These are phyloP conservation scores for Paraplagusia blochii DNA, from an alignment of 2,113 vertebrate genomes.

Conservation along the genomic window DNA sequence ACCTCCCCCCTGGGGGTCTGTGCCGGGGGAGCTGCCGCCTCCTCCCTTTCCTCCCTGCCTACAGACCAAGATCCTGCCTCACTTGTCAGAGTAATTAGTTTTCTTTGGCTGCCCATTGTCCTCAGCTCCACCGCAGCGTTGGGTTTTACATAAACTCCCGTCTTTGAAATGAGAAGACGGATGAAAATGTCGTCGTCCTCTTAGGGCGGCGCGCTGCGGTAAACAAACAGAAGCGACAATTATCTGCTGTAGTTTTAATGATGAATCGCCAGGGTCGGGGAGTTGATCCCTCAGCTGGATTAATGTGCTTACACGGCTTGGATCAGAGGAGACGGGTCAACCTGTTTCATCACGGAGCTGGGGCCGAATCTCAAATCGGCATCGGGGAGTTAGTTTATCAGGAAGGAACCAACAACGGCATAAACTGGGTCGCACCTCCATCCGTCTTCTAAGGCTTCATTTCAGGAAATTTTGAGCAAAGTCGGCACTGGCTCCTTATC, in stretches of 20 bases:
- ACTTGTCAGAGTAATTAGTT: slow-evolving; percentile 70
- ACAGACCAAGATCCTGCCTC: slow-evolving; percentile 53
- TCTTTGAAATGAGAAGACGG: too few relatives aligned
- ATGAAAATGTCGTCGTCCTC: too few relatives aligned
- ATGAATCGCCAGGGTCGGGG: slow-evolving; percentile 22
- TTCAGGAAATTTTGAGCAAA: too few relatives aligned
- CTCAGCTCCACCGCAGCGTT: slow-evolving; percentile 37
- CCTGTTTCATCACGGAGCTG: too few relatives aligned
- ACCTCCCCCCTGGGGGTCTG: slow-evolving; percentile 56
- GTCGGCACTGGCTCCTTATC: too few relatives aligned
- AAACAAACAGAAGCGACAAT: slow-evolving; percentile 50
- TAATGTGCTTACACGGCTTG: slow-evolving; percentile 17
- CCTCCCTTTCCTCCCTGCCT: slow-evolving; percentile 45
- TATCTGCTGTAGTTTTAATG: slow-evolving; percentile 44
- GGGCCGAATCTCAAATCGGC: slow-evolving; percentile 25
- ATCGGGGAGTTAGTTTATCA: slow-evolving; percentile 9
- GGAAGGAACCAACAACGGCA: background rate
- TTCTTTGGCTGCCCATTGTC: slow-evolving; percentile 59
- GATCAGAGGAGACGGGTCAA: slow-evolving; percentile 34
- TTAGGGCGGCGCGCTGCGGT: slow-evolving; percentile 20
- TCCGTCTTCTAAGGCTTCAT: too few relatives aligned
- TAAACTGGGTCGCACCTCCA: too few relatives aligned
- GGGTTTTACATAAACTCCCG: slow-evolving; percentile 31
- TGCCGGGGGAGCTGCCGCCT: slow-evolving; percentile 50
- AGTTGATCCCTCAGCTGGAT: slow-evolving; percentile 58